These are phyloP conservation scores for Gulo gulo DNA, from an alignment of 2,113 vertebrate genomes.

Conservation along the genomic window DNA sequence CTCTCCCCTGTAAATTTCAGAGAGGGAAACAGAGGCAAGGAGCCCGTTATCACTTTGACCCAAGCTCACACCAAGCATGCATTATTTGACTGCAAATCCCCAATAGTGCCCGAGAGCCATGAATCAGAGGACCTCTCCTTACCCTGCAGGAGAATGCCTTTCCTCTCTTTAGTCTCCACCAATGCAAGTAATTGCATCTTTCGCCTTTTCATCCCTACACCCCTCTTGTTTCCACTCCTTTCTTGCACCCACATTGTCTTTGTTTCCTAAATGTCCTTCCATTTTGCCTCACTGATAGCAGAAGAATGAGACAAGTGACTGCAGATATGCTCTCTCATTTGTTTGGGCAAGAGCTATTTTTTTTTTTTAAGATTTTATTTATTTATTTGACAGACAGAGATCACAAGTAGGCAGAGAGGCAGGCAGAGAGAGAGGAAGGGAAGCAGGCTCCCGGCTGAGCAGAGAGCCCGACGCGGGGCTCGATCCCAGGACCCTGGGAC, in stretches of 20 bases:
- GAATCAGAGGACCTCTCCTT: not conserved
- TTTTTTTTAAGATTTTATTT: no score
- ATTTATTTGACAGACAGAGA: no score
- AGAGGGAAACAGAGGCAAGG: not conserved
- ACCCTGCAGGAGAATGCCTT: not conserved
- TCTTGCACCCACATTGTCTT: not conserved
- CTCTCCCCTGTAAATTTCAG: not conserved
- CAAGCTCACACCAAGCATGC: not conserved
- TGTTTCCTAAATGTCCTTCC: not conserved
- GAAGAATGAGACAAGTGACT: not conserved
- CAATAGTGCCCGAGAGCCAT: not conserved
- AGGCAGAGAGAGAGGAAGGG: no score
- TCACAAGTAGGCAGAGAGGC: no score
- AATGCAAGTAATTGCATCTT: not conserved
- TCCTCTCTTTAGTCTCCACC: not conserved
- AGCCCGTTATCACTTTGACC: not conserved
- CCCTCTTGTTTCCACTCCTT: not conserved
- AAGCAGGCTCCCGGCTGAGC: no score
- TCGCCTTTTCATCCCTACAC: not conserved
- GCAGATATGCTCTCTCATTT: not conserved
- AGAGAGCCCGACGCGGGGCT: no score
- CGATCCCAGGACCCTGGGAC: no score
- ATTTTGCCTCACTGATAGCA: constrained; percentile 8
- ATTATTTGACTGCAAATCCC: not conserved
- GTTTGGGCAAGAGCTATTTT: not conserved